phyloP scores from a whole-genome alignment of 2,888 invertebrate species.

The Euclidia mi region DNA sequence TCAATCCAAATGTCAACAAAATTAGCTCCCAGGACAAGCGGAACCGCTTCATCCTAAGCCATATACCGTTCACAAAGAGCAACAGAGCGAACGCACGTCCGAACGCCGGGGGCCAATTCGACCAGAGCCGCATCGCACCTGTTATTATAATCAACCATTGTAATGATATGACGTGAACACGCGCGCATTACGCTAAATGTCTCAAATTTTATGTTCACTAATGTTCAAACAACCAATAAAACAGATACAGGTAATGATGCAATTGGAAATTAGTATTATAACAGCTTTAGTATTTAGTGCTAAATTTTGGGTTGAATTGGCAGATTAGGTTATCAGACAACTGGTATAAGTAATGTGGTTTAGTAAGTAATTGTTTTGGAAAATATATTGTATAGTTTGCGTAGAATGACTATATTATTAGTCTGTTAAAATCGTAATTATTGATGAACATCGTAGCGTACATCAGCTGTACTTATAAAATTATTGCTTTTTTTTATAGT shows the following conservation, averaged over 20 bases:
- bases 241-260: slow-evolving; percentile 3
- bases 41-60: slow-evolving; percentile 47
- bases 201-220: slow-evolving; percentile 15
- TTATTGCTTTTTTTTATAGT: too few species aligned
- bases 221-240: slow-evolving; percentile 10
- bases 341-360: neutral
- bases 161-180: slow-evolving; percentile 58
- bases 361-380: neutral
- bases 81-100: slow-evolving; percentile 75
- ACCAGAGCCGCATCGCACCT: slow-evolving; percentile 72
- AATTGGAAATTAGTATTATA: slow-evolving; percentile 5
- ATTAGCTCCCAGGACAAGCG: neutral
- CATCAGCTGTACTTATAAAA: too few species aligned
- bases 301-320: slow-evolving; percentile 3
- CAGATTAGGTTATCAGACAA: neutral
- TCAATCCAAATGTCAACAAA: too few species aligned
- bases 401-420: too few species aligned
- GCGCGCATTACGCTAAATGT: slow-evolving; percentile 15
- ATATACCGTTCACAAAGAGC: slow-evolving; percentile 59
- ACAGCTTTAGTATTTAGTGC: slow-evolving; percentile 5
- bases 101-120: slow-evolving; percentile 75
- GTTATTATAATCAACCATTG: slow-evolving; percentile 80
- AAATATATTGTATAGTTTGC: too few species aligned
- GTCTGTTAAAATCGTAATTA: too few species aligned
- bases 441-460: too few species aligned